phyloP scores from a whole-genome alignment of 2,113 vertebrate genomes.

The cattle (Bos taurus) region DNA sequence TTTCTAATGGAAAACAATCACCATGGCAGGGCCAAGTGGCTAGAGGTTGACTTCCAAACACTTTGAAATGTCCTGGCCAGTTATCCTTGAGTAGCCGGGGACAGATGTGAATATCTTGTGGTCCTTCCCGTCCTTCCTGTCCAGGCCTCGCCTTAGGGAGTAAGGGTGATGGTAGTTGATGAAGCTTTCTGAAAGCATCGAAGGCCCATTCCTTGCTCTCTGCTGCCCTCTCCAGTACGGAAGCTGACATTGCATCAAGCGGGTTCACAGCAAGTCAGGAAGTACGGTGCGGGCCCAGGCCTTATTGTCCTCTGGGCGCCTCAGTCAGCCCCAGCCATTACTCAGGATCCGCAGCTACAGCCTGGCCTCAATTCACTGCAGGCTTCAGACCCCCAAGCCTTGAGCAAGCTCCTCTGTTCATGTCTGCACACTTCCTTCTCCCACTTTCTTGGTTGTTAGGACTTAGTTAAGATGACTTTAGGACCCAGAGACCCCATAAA shows the following conservation, averaged over 20 bases:
- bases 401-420: not conserved
- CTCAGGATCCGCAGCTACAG: too few species aligned
- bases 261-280: not conserved
- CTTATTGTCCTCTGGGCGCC: accelerated
- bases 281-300: accelerated
- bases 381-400: not conserved
- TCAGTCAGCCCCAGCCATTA: too few species aligned
- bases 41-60: not conserved
- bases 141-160: accelerated
- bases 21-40: not conserved
- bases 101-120: too few species aligned
- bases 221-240: constrained; percentile 54
- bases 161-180: accelerated
- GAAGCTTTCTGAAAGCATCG: not conserved
- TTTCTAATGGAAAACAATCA: not conserved
- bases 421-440: not conserved
- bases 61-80: not conserved
- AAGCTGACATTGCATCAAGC: not conserved
- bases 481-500: not conserved
- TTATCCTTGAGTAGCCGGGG: not conserved
- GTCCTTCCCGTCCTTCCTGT: not conserved
- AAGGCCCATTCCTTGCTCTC: not conserved
- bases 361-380: not conserved
- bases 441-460: not conserved
- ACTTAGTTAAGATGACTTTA: not conserved